Base-by-base conservation (phyloP, 1,140 invertebrate species). In the Phenacoccus solenopsis region DNA sequence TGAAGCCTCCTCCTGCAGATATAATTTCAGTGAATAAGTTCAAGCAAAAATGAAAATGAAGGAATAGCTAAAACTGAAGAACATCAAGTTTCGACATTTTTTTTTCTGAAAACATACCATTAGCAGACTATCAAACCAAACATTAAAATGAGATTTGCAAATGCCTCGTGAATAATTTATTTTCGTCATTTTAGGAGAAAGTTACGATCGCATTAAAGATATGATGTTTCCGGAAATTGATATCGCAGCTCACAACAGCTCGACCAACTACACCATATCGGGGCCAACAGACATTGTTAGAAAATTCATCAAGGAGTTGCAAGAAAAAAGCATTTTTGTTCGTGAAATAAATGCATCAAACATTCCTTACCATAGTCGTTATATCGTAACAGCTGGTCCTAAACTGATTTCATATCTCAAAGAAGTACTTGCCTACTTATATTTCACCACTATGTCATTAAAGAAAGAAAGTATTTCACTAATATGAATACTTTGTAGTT, bases 211-310 rank as follows among this genome's bases (percentile, higher is more conserved):
- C 4, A 69, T 69, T 7, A 71, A 67, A 70, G 64, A 64, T 12
- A 32, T 10, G 57, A 16, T 73, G n/a, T 87, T 91, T 70, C 79
- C 80, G 4, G 80, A 79, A 72, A 84, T 94, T 76, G 87, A 90
- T 74, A 86, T 92, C 0, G 91, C 92, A 13, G 95, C 93, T 78
- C 90, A 93, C 78, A 96, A 96, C 76, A 64, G 67, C 16, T 13
- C 21, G 16, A 67, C 35, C 25, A 74, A 69, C 57, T 88, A 91
- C 32, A 95, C 92, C 0, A 86, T 96, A 68, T 94, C 92, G 4
- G 94, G 93, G 1, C 90, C 90, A 3, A 83, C 83, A 28, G 86
- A 87, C 32, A 82, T 84, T 38, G 87, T 94, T 74, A 80, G 82
- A 69, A 77, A 78, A 28, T 92, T 91, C 77, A 86, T 92, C 0